phyloP scores from a whole-genome alignment of 2,797 vertebrate genomes.

The Limosa lapponica region DNA sequence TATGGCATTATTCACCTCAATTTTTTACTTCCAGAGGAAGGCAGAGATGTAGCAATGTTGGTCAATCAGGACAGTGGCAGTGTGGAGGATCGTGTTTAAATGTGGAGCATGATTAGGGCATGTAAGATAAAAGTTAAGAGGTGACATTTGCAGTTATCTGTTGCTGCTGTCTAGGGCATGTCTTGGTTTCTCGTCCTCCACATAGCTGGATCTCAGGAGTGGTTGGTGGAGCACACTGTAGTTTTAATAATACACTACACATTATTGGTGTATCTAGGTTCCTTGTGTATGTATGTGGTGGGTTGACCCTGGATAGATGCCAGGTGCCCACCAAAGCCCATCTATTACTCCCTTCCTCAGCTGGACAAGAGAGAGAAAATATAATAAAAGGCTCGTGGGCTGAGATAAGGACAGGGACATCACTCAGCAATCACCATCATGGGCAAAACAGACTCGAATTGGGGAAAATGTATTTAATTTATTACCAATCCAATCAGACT shows the following conservation, averaged over 20 bases:
- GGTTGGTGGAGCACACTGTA: no score
- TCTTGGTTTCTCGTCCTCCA: background rate
- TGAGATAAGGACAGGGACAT: background rate
- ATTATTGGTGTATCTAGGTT: background rate
- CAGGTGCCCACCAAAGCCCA: background rate
- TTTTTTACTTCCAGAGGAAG: background rate
- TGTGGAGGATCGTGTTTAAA: background rate
- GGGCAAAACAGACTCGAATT: background rate
- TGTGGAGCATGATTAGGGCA: background rate
- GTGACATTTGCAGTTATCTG: background rate
- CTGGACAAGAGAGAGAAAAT: background rate
- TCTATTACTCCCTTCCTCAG: background rate
- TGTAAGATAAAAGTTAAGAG: background rate
- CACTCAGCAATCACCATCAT: background rate
- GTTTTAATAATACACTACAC: background rate
- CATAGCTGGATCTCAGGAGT: background rate
- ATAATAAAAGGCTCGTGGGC: background rate
- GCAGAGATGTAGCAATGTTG: background rate
- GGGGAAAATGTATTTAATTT: background rate
- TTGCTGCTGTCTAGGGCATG: background rate
- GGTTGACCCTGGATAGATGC: background rate
- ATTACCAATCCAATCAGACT: background rate
- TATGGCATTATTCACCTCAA: background rate
- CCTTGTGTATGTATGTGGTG: background rate
- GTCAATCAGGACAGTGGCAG: background rate